Evolutionary conservation across 1,140 invertebrate species (phyloP).

Genomic region (Rhizoglyphus robini): DNA sequence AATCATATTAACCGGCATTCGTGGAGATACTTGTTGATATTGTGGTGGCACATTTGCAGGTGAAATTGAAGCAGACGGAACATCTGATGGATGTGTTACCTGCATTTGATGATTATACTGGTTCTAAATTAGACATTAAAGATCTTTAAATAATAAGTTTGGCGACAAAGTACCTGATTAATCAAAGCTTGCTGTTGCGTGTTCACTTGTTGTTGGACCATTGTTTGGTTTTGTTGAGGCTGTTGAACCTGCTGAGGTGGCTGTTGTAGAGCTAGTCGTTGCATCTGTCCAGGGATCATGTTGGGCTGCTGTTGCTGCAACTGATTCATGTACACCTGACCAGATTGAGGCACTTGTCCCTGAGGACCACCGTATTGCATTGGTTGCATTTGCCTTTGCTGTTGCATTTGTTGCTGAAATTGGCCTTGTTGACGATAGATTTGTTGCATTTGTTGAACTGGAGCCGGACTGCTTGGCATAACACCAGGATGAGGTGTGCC

Average conservation of each 20-base stretch:
- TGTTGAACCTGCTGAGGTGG: not conserved
- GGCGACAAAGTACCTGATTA: not conserved
- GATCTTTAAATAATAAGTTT: not conserved
- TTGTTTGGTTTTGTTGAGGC: not conserved
- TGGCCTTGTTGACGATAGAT: constrained; percentile 22
- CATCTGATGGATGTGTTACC: not conserved
- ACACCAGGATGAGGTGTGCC: constrained; percentile 17
- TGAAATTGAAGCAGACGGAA: not conserved
- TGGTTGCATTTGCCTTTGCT: constrained; percentile 20
- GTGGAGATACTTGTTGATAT: not conserved
- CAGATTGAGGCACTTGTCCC: constrained; percentile 23
- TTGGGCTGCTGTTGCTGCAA: constrained; percentile 27
- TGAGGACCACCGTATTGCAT: constrained; percentile 11
- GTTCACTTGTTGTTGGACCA: not conserved
- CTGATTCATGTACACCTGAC: constrained; percentile 24
- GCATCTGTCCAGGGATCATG: constrained; percentile 31
- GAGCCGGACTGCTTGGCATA: not conserved
- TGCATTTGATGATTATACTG: not conserved
- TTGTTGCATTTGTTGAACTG: not conserved
- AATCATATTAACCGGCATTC: constrained; percentile 9
- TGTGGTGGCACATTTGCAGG: not conserved
- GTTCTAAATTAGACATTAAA: not conserved
- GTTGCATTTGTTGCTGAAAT: constrained; percentile 24
- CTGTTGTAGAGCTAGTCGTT: constrained; percentile 36
- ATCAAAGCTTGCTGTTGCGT: constrained; percentile 6